Percentiles rank a stretch among this genome's conserved stretches.
phyloP scores from a whole-genome alignment of 2,113 vertebrate species.

The Leptosomus discolor region DNA sequence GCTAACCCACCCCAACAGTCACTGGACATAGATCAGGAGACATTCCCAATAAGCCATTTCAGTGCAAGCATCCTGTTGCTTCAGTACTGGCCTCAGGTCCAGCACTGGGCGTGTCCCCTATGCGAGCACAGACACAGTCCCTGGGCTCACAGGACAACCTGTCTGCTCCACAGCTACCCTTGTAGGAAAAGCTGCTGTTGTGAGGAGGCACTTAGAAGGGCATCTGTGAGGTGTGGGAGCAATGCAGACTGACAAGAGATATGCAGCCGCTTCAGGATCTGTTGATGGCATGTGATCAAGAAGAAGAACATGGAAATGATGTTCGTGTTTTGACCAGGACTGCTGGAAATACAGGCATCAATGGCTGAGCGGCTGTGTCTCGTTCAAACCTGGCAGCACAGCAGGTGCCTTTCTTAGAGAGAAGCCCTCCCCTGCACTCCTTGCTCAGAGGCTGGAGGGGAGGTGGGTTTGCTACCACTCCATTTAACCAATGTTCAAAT shows the following conservation, averaged over 20 bases:
- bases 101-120: not conserved
- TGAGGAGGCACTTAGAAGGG: not conserved
- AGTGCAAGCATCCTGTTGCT: not conserved
- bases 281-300: accelerated
- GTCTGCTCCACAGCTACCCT: not conserved
- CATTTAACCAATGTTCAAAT: not conserved
- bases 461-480: not conserved
- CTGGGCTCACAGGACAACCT: not conserved
- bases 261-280: accelerated
- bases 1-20: not conserved
- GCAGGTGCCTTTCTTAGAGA: not conserved
- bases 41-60: not conserved
- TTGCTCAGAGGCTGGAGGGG: not conserved
- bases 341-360: not conserved
- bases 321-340: not conserved
- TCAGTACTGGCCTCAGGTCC: not conserved
- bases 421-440: not conserved
- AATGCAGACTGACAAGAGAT: not conserved
- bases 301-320: not conserved
- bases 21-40: not conserved
- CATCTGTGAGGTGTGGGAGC: not conserved
- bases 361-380: not conserved
- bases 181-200: not conserved
- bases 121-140: not conserved
- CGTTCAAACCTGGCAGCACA: accelerated